These are phyloP conservation scores for Thryonomys swinderianus DNA, from an alignment of 2,113 vertebrate genomes.

Conservation along the genomic window DNA sequence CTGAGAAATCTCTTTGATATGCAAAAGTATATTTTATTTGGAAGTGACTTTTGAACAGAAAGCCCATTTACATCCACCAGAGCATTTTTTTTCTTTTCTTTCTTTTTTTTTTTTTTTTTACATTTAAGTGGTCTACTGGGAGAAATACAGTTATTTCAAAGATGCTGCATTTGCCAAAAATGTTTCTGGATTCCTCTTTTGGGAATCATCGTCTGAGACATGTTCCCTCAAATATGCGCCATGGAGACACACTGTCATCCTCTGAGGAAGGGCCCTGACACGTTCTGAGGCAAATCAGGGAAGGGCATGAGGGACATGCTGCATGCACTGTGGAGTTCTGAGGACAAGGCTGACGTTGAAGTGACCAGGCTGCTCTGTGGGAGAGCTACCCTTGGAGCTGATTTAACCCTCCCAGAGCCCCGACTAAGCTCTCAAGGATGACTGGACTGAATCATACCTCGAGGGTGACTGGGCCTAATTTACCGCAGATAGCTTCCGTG, in stretches of 20 bases:
- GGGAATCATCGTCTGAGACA: not conserved
- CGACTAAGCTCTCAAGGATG: not conserved
- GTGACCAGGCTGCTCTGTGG: not conserved
- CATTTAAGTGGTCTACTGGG: not conserved
- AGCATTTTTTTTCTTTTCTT: not conserved
- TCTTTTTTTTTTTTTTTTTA: not conserved
- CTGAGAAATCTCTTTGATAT: constrained; percentile 14
- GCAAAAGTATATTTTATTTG: constrained; percentile 45
- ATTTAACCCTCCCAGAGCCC: not conserved
- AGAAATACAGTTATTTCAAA: constrained; percentile 13
- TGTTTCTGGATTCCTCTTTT: not conserved
- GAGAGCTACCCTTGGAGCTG: not conserved
- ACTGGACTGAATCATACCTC: not conserved
- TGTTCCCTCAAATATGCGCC: not conserved
- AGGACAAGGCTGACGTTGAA: not conserved
- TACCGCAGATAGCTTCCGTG: not conserved
- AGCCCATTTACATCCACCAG: not conserved
- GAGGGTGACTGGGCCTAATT: not conserved
- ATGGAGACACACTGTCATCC: not conserved
- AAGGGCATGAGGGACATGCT: rapidly evolving
- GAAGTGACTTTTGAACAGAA: constrained; percentile 35
- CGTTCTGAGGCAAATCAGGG: not conserved
- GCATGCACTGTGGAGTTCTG: not conserved
- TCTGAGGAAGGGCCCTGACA: not conserved
- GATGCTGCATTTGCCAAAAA: not conserved